Base-by-base conservation (phyloP, 2,113 vertebrate genomes). In the Uria aalge region DNA sequence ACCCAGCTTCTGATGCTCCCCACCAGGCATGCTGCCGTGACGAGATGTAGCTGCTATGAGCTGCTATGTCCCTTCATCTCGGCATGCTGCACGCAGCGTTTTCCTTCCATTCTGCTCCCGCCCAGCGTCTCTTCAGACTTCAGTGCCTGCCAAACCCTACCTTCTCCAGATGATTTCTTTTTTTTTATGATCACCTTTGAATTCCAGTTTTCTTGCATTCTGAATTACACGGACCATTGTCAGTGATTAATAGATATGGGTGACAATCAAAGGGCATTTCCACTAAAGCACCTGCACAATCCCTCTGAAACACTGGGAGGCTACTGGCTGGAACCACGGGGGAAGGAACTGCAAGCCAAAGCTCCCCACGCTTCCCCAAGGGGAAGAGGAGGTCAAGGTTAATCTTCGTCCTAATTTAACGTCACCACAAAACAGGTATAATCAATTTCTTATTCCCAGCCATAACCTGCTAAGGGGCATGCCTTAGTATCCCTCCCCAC, bases 21-120 rank as follows among this genome's bases (percentile, higher is more conserved):
- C 36, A 84, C 32, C 47, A 57, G 17, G 30, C 0, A 0, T 19
- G 23, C 27, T 73, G 36, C 40, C 0, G 1, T 19, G 62, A 45
- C 38, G 45, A 43, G 59, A 27, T 10, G 4, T 0, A 90, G 81
- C 64, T 87, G 57, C 62, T 45, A 6, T 1, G 19, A 66, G 85
- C 78, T 43, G 50, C 47, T 64, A 5, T 8, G 8, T 12, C 56
- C n/a, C 29, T 73, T 15, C 32, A 5, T 5, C 48, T 76, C 6
- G 0, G 36, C 45, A 21, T 12, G 38, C 24, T 5, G 2, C 24
- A 34, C 6, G 2, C 29, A 50, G n/a, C 10, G 27, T 6, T 77
- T 41, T 50, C 34, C 20, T 71, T 62, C 30, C 55, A 32, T 38
- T 41, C 41, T 26, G 1, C 43, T 71, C 79, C 53, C 48, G 27